Base-by-base conservation (phyloP, 2,888 invertebrate genomes). In the Elysia crispata region DNA sequence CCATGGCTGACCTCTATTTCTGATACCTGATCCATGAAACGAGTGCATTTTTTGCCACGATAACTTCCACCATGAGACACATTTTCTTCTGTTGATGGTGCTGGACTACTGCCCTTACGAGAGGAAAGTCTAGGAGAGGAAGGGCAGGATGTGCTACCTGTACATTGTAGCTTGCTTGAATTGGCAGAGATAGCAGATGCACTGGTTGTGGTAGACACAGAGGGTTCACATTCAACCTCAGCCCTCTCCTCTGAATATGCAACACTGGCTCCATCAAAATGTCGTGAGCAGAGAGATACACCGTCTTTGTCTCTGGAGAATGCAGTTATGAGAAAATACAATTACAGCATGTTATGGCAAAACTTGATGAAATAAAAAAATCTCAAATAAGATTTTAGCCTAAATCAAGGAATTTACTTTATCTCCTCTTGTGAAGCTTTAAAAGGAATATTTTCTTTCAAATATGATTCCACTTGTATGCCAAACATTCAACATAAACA, bases 301-400 rank as follows among this genome's bases (percentile, higher is more conserved):
- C 82, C 84, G 77, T 87, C 87, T 80, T 84, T 86, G 79, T 87
- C 87, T 69, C 88, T 87, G 81, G 15, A 18, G 60, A 60, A 6
- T 23, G 60, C 60, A 60, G n/a, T 15, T 20, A 54, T 13, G 54
- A n/a, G n/a, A n/a, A n/a, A n/a, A n/a, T n/a, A n/a, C n/a, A n/a
- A n/a, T n/a, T n/a, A n/a, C n/a, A n/a, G n/a, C n/a, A n/a, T n/a
- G n/a, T n/a, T n/a, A n/a, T n/a, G n/a, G n/a, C n/a, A n/a, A n/a
- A n/a, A n/a, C n/a, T n/a, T n/a, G n/a, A n/a, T n/a, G n/a, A n/a
- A n/a, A n/a, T n/a, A n/a, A n/a, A n/a, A n/a, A n/a, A n/a, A n/a
- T n/a, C n/a, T n/a, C n/a, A n/a, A n/a, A n/a, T n/a, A n/a, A n/a
- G n/a, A n/a, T n/a, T n/a, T n/a, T n/a, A n/a, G n/a, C n/a, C n/a